phyloP scores from a whole-genome alignment of 1,140 invertebrate species.

The Limonius californicus region DNA sequence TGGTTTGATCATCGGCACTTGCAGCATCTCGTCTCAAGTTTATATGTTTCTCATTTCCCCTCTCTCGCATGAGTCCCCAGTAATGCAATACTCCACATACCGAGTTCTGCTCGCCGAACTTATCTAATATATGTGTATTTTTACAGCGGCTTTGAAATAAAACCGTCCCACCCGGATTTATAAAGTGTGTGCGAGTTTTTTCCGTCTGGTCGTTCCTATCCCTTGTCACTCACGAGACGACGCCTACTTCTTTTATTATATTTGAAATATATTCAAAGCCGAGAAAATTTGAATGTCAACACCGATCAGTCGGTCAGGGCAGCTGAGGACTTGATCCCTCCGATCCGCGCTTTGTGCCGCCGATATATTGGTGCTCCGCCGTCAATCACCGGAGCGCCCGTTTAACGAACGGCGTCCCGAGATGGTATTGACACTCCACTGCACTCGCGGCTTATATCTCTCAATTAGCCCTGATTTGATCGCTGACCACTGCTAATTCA shows the following conservation, averaged over 20 bases:
- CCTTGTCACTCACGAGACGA: conserved; percentile 2
- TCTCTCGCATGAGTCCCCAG: conserved; percentile 39
- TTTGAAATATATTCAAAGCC: conserved; percentile 35
- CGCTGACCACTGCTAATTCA: conserved; percentile 19
- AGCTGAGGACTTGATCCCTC: conserved; percentile 32
- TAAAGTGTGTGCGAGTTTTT: conserved; percentile 1
- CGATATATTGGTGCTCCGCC: not conserved
- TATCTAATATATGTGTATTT: conserved; percentile 13
- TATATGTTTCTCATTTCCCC: conserved; percentile 44
- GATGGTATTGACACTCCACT: conserved; percentile 5
- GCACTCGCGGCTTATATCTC: conserved; percentile 16
- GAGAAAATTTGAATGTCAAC: conserved; percentile 43
- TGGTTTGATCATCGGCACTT: conserved; percentile 45
- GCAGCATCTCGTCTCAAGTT: conserved; percentile 32
- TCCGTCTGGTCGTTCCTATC: conserved; percentile 7
- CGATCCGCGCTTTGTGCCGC: not conserved
- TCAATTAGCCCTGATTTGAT: conserved; percentile 20
- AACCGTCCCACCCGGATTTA: conserved; percentile 18
- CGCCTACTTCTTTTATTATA: conserved; percentile 30
- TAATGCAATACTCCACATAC: conserved; percentile 27
- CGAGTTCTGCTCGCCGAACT: not conserved
- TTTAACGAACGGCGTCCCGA: conserved; percentile 6
- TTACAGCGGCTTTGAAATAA: conserved; percentile 24
- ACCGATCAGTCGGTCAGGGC: conserved; percentile 34
- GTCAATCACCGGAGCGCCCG: not conserved